phyloP scores from a whole-genome alignment of 23 tunicate genomes.

The Halocynthia aurantium region DNA sequence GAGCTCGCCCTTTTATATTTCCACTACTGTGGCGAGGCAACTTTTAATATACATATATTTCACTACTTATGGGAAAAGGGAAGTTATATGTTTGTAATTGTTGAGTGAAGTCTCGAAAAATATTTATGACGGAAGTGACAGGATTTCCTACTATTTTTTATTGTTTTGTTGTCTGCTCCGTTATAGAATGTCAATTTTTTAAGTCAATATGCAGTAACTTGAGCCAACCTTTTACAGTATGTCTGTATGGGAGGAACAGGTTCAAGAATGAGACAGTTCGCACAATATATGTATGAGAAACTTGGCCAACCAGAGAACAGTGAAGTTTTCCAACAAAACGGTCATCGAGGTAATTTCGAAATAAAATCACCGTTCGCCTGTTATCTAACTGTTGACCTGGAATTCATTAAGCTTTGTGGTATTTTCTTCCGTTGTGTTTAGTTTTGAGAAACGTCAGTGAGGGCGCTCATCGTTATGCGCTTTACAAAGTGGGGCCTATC shows the following conservation, averaged over 20 bases:
- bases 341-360: conserved; percentile 18
- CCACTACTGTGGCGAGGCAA: too few species aligned
- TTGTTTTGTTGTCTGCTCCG: too few species aligned
- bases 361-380: neutral
- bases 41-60: too few species aligned
- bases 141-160: too few species aligned
- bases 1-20: too few species aligned
- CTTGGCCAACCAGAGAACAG: conserved; percentile 61
- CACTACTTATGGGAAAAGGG: too few species aligned
- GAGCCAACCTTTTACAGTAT: conserved; percentile 31
- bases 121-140: too few species aligned
- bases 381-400: neutral
- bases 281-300: conserved; percentile 51
- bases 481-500: conserved; percentile 83
- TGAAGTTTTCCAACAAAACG: conserved; percentile 31
- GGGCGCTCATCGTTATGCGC: conserved; percentile 52
- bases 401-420: too few species aligned
- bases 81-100: too few species aligned
- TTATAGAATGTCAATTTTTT: too few species aligned
- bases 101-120: too few species aligned
- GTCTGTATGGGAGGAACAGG: conserved; percentile 84
- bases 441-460: conserved; percentile 35
- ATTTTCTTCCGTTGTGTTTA: neutral
- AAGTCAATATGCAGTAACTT: neutral
- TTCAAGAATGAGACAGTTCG: conserved; percentile 64